Conservation (phyloP, 2,888 invertebrate genomes). For the Onchidella celtica region DNA sequence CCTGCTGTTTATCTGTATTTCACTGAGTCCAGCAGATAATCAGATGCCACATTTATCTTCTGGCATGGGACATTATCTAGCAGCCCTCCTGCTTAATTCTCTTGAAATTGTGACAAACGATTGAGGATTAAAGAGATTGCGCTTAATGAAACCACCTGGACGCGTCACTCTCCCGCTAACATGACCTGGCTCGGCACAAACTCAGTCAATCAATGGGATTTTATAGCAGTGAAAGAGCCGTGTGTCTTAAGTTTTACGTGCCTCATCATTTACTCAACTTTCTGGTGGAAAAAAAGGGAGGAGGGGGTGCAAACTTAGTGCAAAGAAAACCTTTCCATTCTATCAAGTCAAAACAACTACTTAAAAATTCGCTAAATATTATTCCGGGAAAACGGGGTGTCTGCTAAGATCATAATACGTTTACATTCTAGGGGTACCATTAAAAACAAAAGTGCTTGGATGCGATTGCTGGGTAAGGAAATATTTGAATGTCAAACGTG, state of each 20-base stretch:
- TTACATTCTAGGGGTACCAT: no score
- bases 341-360: no score
- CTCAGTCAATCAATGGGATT: constrained; percentile 17
- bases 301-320: no score
- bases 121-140: constrained; percentile 38
- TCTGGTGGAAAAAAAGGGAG: no score
- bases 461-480: no score
- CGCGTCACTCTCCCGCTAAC: constrained; percentile 19
- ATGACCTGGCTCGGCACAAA: constrained; percentile 22
- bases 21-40: constrained; percentile 22
- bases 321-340: no score
- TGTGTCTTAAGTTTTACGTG: not conserved
- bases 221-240: constrained; percentile 9
- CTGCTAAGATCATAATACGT: no score
- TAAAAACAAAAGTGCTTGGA: no score
- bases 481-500: no score
- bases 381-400: no score
- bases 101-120: constrained; percentile 50
- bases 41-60: constrained; percentile 45
- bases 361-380: no score
- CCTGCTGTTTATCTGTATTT: constrained; percentile 18
- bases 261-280: not conserved
- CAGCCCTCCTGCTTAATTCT: constrained; percentile 32
- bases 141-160: constrained; percentile 47
- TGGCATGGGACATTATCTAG: constrained; percentile 47